Base-by-base conservation (phyloP, 37 sponge, comb jelly and placozoan species). In the Dysidea cf. avara region DNA sequence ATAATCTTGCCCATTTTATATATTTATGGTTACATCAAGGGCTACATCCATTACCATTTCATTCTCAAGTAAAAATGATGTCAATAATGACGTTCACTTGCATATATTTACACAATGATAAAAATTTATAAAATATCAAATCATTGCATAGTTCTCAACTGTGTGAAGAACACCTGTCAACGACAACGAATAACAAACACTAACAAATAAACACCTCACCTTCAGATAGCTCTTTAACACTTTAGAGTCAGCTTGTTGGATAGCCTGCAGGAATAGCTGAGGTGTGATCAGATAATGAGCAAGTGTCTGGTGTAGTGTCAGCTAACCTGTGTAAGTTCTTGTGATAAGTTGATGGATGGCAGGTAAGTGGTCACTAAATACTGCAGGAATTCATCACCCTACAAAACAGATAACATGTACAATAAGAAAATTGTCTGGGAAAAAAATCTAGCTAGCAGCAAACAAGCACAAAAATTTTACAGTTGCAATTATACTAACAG, bases 341-440 rank as follows among this genome's bases (percentile, higher is more conserved):
- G 74, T 31, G 85, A 39, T 25, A 88, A 36, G 3, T 85, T 28
- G 28, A 88, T 24, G 3, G 74, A 76, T 0, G 84, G 75, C 11
- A 88, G 68, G 80, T 79, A 88, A 2, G 40, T 32, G 38, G n/a
- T 66, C 64, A 79, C 74, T 0, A 88, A 48, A 43, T 66, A 88
- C 28, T 68, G 37, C 12, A 84, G 2, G 29, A 69, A 50, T 29
- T 88, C 80, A 28, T 18, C 20, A 9, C 85, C 89, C 89, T 88
- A 50, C 20, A 68, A 36, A 36, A 6, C 22, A 74, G 35, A 6
- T 40, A 38, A 74, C 16, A 26, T 30, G 25, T 50, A 12, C 40
- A 48, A 20, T 31, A 24, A 25, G 26, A 74, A 46, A 21, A 7
- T 31, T 13, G 14, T 31, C 63, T 74, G 25, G 18, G 9, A 1